Evolutionary conservation across 2,888 invertebrate species (phyloP), one percentile per base, ranked within the genome.

Genomic region (Oscheius sp.): DNA sequence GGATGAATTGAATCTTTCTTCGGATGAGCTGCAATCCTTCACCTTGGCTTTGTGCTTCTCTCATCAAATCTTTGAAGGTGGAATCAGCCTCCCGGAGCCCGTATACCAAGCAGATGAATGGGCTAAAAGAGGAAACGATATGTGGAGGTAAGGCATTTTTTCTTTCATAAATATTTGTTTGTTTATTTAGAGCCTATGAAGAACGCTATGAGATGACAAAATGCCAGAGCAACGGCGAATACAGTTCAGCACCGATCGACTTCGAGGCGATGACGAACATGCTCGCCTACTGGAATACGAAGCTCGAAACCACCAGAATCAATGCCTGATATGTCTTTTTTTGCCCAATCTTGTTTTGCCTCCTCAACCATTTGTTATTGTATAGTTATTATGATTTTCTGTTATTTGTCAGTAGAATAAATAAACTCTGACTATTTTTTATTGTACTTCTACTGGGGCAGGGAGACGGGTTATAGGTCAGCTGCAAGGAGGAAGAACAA

Each of bases 61-160:
- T 46, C 83, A 81, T 63, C 81, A 82, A 69, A 75, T 80, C 52
- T 56, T 61, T 21, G 74, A 75, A 35, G 52, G 66, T 7, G 64
- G 76, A 12, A 75, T 80, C 58, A 64, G 72, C 21, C 64, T 86
- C 16, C 85, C 86, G 6, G 85, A 84, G 71, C 83, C 85, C 1
- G 79, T 86, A 1, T 84, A 79, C 55, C 80, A 81, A 35, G 85
- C 85, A 0, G 84, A 86, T 49, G 85, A 84, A 58, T 81, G 84
- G 73, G 86, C 86, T 7, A 84, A 85, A 56, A 68, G 86, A 43
- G 86, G 86, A 27, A 72, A 71, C 5, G 70, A 76, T 27, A 27
- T 81, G 2, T 76, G 59, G 55, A 35, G 35, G 35, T 35, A 35
- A 35, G 35, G 9, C n/a, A n/a, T n/a, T n/a, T n/a, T 3, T 35